Evolutionary conservation across 2,888 invertebrate species (phyloP), one percentile per base, ranked within the genome.

Genomic region (Drosophila tripunctata): DNA sequence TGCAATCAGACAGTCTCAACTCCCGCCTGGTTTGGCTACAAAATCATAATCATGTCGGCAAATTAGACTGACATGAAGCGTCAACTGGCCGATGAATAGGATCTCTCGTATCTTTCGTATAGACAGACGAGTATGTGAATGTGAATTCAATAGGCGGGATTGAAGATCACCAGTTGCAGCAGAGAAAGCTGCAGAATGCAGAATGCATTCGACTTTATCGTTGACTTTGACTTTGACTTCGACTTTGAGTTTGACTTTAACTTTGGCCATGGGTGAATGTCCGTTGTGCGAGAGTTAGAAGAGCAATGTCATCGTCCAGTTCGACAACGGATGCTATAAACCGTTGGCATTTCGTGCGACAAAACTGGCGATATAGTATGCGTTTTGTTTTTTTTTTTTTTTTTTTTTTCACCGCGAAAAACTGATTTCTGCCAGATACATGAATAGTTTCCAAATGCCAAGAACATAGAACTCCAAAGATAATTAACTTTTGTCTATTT

Each of bases 11-110:
- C 47, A 72, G 50, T 73, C 31, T 40, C 58, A 55, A 70, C 75
- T 72, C 69, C 73, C 62, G 69, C 58, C 77, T 80, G 67, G 75
- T 43, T 75, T 71, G 75, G 75, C 51, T 58, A 54, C 73, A 82
- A 87, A 83, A 83, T 83, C 87, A 83, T 83, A 87, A 83, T 87
- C 83, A 87, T 83, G 83, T 83, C 83, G 85, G 86, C 83, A 83
- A 83, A 83, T 83, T 83, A 79, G 83, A 87, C 83, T 87, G 83
- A 83, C 83, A 87, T 83, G 77, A 63, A 67, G 76, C 73, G 65
- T 73, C 85, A 84, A 87, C 87, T 83, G 65, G 63, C 68, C 70
- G 82, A 85, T 83, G 86, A 83, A 71, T 78, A 81, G 82, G 87
- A 87, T 87, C 85, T 81, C 47, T 50, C n/a, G 33, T 33, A 52